Base-by-base conservation (phyloP, 2,888 invertebrate genomes). In the Apotomis capreana region DNA sequence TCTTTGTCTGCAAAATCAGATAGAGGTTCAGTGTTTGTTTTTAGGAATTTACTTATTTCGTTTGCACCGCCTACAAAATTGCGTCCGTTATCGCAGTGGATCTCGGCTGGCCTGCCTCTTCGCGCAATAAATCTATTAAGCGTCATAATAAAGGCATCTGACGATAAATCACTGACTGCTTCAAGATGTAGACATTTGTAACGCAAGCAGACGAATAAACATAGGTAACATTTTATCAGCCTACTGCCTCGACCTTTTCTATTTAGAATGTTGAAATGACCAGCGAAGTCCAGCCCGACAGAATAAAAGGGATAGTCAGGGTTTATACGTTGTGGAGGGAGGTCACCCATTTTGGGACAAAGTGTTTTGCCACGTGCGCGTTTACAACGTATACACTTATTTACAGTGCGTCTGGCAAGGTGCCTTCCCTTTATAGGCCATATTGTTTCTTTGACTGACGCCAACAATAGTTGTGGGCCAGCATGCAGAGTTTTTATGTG, bases 21-120 rank as follows among this genome's bases (percentile, higher is more conserved):
- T 12, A 80, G 13, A 44, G 59, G 13, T 0, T 70, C n/a, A 3
- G 26, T 0, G 57, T 75, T 72, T n/a, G 15, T 8, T 37, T 76
- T 74, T 40, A 78, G 52, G 74, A 82, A 79, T 13, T 44, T 5
- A 10, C 63, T 63, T 36, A 81, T 15, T 36, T 80, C 79, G 37
- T 78, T 80, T 36, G 75, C 74, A 2, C 78, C 78, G 0, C 76
- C 80, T 2, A 80, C 78, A 69, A 81, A 81, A 60, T 78, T 81
- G 0, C 76, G 74, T 0, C 81, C 83, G 68, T 81, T 81, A 51
- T 83, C 82, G 15, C 72, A 77, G 67, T 76, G 81, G 15, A 84
- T 76, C 57, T 80, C 80, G 12, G 44, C 10, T 12, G 83, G 82
- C 58, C 75, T 76, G 0, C 83, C 81, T 73, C 52, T 26, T 26